These are phyloP conservation scores for Lampropteryx suffumata DNA, from an alignment of 2,888 invertebrate genomes.

Conservation along the genomic window DNA sequence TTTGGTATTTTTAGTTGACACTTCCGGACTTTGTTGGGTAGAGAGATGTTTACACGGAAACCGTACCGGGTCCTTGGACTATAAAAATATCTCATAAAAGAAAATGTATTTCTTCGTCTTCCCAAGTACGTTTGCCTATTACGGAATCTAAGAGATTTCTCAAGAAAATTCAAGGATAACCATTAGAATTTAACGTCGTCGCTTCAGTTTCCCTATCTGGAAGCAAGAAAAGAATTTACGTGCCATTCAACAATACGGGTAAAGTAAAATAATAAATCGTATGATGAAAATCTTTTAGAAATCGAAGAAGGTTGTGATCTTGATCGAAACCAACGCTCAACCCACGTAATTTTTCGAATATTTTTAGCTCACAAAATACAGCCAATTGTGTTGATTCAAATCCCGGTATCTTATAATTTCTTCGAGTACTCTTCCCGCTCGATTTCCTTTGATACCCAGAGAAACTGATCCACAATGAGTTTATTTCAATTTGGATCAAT, in stretches of 20 bases:
- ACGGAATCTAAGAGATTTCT: conserved; percentile 3
- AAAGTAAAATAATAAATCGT: conserved; percentile 7
- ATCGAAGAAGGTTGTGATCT: conserved; percentile 1
- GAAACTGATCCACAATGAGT: not conserved
- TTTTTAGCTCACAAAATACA: conserved; percentile 4
- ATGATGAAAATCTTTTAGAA: conserved; percentile 5
- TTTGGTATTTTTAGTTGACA: too few relatives aligned
- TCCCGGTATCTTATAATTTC: too few relatives aligned
- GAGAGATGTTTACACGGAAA: too few relatives aligned
- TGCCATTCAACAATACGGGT: not conserved
- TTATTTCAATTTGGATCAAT: conserved; percentile 2
- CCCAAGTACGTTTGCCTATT: not conserved
- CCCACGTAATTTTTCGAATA: conserved; percentile 2
- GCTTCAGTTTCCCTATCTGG: not conserved
- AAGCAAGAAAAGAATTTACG: conserved; percentile 1
- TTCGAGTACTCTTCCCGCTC: too few relatives aligned
- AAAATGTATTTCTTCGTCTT: not conserved
- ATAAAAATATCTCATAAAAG: not conserved
- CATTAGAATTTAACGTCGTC: not conserved
- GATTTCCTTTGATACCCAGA: too few relatives aligned
- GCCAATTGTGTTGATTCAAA: conserved; percentile 3
- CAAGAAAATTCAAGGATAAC: not conserved
- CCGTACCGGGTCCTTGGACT: too few relatives aligned
- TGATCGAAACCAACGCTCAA: not conserved
- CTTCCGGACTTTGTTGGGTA: too few relatives aligned